A percentile compares a stretch with the other conserved stretches of the same genome.
Evolutionary conservation across 1,140 invertebrate species (phyloP).

Genomic region (Tetragnatha versicolor): DNA sequence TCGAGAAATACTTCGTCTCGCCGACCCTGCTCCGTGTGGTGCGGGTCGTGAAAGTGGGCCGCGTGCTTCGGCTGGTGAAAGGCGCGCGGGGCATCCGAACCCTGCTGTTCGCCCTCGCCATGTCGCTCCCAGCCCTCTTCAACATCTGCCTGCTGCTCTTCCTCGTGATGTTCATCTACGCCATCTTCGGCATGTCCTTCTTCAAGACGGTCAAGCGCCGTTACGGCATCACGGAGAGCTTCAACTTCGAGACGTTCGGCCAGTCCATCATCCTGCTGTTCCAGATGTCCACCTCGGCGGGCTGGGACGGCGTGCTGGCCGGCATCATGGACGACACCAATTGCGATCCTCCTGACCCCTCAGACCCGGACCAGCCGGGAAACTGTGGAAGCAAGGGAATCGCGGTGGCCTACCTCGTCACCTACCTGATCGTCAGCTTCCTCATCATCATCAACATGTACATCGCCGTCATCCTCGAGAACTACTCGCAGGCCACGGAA

Average conservation of each 20-base stretch:
- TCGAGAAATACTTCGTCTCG: conserved; percentile 97
- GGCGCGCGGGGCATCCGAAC: conserved; percentile 97
- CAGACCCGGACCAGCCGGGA: conserved; percentile 73
- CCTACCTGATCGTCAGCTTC: conserved; percentile 97
- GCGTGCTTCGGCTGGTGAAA: conserved; percentile 95
- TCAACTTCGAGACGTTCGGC: conserved; percentile 98
- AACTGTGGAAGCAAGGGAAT: conserved; percentile 92
- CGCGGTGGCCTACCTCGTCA: conserved; percentile 92
- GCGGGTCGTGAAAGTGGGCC: conserved; percentile 95
- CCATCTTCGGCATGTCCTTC: conserved; percentile 99
- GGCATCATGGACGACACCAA: conserved; percentile 95
- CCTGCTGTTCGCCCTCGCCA: conserved; percentile 94
- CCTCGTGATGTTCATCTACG: conserved; percentile 99
- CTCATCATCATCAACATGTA: conserved; percentile 99
- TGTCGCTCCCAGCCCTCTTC: conserved; percentile 97
- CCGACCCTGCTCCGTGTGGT: conserved; percentile 96
- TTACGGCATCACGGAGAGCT: conserved; percentile 92
- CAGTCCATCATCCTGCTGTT: conserved; percentile 97
- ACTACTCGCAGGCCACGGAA: conserved; percentile 97
- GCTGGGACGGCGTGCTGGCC: conserved; percentile 94
- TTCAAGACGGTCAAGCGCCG: conserved; percentile 95
- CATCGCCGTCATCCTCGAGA: conserved; percentile 98
- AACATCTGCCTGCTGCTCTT: conserved; percentile 98
- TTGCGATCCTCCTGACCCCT: conserved; percentile 80
- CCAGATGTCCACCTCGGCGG: conserved; percentile 98